These are phyloP conservation scores for Chloroceryle aenea DNA, from an alignment of 2,113 vertebrate genomes.

Conservation along the genomic window DNA sequence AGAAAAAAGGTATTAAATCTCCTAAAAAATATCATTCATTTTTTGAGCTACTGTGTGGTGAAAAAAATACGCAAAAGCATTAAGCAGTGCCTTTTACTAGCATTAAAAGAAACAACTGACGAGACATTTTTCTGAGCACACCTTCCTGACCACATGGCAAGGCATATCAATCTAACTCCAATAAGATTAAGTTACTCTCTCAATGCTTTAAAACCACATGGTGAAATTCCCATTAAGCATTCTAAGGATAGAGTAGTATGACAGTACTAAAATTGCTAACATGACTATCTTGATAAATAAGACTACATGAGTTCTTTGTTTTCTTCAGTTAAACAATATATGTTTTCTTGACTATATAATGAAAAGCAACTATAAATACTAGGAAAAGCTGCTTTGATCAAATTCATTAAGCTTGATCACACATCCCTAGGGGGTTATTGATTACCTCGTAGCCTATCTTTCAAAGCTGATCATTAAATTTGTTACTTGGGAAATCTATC, in stretches of 20 bases:
- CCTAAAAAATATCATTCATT: background rate
- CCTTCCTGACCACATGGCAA: background rate
- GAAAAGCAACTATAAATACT: background rate
- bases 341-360: background rate
- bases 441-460: conserved; percentile 30
- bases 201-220: background rate
- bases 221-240: background rate
- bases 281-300: background rate
- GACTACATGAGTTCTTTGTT: background rate
- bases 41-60: background rate
- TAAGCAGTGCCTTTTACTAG: background rate
- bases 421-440: background rate
- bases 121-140: background rate
- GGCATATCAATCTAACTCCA: background rate
- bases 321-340: background rate
- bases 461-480: conserved; percentile 28
- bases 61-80: background rate
- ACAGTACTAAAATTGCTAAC: background rate
- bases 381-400: background rate
- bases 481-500: background rate
- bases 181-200: background rate
- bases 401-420: conserved; percentile 13
- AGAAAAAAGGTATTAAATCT: background rate
- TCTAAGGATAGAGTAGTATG: background rate
- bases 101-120: background rate